A percentile compares a stretch with the other conserved stretches of the same genome.
These are phyloP conservation scores for Trimorus sp. DNA, from an alignment of 2,888 invertebrate genomes.

Conservation along the genomic window DNA sequence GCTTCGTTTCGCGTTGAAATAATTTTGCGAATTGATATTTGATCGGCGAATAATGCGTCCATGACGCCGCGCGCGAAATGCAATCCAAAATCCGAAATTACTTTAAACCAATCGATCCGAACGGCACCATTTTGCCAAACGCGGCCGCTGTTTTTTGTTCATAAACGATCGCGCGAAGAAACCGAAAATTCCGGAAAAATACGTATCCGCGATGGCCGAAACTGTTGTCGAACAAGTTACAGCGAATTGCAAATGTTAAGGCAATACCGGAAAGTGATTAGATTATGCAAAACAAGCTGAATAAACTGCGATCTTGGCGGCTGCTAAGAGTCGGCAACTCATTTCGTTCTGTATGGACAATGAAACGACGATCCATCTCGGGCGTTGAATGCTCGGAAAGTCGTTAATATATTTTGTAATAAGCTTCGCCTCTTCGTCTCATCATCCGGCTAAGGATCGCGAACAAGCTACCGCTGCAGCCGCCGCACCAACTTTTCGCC, in stretches of 20 bases:
- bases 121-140: too few species aligned
- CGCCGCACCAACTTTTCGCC: constrained; percentile 60
- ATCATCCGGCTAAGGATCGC: constrained; percentile 48
- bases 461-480: constrained; percentile 43
- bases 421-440: constrained; percentile 60
- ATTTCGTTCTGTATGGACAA: constrained; percentile 48
- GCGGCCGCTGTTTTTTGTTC: too few species aligned
- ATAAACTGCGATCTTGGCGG: constrained; percentile 70
- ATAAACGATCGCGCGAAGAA: too few species aligned
- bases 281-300: constrained; percentile 74
- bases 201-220: neutral
- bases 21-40: too few species aligned
- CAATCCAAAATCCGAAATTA: too few species aligned
- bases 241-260: constrained; percentile 46
- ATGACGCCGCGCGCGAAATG: too few species aligned
- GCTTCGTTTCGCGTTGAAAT: too few species aligned
- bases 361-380: constrained; percentile 45
- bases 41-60: too few species aligned
- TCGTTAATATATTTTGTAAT: constrained; percentile 66
- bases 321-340: constrained; percentile 40
- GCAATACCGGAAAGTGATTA: constrained; percentile 66
- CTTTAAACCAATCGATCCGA: too few species aligned
- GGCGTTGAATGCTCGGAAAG: constrained; percentile 42
- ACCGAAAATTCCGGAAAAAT: neutral
- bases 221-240: constrained; percentile 26